Base-by-base conservation (phyloP, 2,113 vertebrate species). In the Rhynchopsitta pachyrhyncha region DNA sequence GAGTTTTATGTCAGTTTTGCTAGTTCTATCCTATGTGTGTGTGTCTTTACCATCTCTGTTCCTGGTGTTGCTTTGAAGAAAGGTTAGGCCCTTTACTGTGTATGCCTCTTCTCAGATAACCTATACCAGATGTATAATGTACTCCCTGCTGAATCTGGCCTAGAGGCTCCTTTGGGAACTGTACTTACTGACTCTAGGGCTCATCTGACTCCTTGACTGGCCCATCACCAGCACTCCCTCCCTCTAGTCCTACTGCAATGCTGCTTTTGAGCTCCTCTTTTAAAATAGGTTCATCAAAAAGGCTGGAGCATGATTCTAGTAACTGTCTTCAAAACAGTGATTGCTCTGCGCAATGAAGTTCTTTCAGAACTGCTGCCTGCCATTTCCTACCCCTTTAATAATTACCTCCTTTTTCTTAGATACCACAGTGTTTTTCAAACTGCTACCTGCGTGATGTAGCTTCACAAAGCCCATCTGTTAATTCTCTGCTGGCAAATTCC, bases 301-400 rank as follows among this genome's bases (percentile, higher is more conserved):
- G 73, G 35, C 64, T 89, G 64, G 41, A 86, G 60, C 46, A 31
- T 50, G 67, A 84, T 82, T 74, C 82, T 91, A 94, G 69, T 73
- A 83, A 90, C 42, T 86, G 88, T 82, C 88, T 88, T 77, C 5
- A 10, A 82, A 96, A 73, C 52, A 84, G 77, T 81, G 88, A 95
- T 10, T 62, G 41, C 83, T 87, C 46, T 75, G 57, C 62, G 69
- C 69, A 94, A 82, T 86, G 71, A 91, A 23, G 22, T 75, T 93
- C 62, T 84, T 93, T 78, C 57, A 84, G 90, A 93, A 94, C 81
- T 84, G 86, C 90, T 83, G 76, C 68, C 60, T 97, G 68, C 42
- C 42, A 86, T 93, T 94, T 96, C 95, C 87, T 75, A 86, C n/a
- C 55, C 75, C 53, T 86, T 78, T 90, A 95, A 83, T 82, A 96